These are phyloP conservation scores for Chascanopsetta lugubris DNA, from an alignment of 2,113 vertebrate species.

Conservation along the genomic window DNA sequence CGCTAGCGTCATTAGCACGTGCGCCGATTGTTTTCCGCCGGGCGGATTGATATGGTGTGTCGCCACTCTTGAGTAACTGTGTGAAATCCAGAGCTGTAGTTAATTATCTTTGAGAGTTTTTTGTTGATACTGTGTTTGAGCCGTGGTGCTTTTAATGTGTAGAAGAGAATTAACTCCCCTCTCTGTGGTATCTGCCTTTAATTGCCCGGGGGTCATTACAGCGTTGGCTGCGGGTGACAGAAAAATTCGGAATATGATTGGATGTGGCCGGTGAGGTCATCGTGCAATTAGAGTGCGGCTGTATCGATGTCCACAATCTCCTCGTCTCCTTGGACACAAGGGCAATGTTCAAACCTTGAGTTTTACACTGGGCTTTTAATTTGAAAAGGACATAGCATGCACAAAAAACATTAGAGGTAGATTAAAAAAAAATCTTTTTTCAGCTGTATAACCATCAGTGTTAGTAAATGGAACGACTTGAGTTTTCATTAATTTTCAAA, in stretches of 20 bases:
- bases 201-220: slow-evolving; percentile 46
- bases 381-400: no score
- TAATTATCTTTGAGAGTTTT: slow-evolving; percentile 45
- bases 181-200: slow-evolving; percentile 33
- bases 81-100: slow-evolving; percentile 40
- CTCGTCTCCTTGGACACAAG: slow-evolving; percentile 11
- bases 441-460: no score
- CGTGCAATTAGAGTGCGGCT: slow-evolving; percentile 49
- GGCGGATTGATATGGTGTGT: slow-evolving; percentile 25
- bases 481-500: no score
- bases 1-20: slow-evolving; percentile 17
- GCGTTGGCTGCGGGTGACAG: slow-evolving; percentile 41
- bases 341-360: neutral
- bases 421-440: no score
- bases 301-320: slow-evolving; percentile 56
- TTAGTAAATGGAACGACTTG: no score
- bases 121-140: slow-evolving; percentile 46
- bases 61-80: slow-evolving; percentile 48
- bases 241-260: slow-evolving; percentile 62
- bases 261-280: slow-evolving; percentile 68
- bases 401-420: no score
- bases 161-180: slow-evolving; percentile 8
- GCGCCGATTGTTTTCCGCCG: slow-evolving; percentile 37
- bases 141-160: slow-evolving; percentile 32
- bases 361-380: slow-evolving; percentile 2